These are phyloP conservation scores for Thyatira batis DNA, from an alignment of 2,888 invertebrate species.

Conservation along the genomic window DNA sequence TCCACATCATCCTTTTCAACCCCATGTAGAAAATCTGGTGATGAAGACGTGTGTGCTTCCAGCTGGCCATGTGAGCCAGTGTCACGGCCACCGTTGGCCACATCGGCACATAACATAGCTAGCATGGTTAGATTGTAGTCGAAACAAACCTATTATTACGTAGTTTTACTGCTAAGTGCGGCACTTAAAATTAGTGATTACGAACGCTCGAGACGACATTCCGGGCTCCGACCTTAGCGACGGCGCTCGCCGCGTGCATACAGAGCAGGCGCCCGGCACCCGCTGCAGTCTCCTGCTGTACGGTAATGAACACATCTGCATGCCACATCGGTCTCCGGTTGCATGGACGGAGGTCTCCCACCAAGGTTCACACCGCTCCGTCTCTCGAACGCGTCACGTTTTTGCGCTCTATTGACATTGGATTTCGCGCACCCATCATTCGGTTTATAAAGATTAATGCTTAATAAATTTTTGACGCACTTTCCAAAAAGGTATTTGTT, in stretches of 20 bases:
- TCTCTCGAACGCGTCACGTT: neutral
- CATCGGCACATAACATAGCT: no score
- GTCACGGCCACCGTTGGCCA: no score
- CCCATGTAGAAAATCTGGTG: no score
- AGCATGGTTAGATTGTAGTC: no score
- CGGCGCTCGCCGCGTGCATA: neutral
- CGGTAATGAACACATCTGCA: neutral
- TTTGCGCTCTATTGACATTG: neutral
- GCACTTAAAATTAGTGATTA: neutral
- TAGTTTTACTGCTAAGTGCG: neutral
- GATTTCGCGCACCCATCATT: neutral
- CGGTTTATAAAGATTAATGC: neutral
- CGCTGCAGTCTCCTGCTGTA: neutral
- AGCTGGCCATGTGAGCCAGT: no score
- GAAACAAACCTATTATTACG: no score
- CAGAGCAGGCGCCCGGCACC: neutral
- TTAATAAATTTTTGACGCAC: neutral
- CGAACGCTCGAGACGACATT: neutral
- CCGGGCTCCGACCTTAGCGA: neutral
- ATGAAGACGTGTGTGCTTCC: no score
- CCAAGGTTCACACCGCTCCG: neutral
- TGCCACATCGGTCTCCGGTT: neutral
- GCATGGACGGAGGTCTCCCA: neutral
- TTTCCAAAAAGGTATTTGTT: neutral
- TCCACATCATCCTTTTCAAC: no score